Base-by-base conservation (phyloP, 2,797 vertebrate species). In the Zenarchopterus dispar region DNA sequence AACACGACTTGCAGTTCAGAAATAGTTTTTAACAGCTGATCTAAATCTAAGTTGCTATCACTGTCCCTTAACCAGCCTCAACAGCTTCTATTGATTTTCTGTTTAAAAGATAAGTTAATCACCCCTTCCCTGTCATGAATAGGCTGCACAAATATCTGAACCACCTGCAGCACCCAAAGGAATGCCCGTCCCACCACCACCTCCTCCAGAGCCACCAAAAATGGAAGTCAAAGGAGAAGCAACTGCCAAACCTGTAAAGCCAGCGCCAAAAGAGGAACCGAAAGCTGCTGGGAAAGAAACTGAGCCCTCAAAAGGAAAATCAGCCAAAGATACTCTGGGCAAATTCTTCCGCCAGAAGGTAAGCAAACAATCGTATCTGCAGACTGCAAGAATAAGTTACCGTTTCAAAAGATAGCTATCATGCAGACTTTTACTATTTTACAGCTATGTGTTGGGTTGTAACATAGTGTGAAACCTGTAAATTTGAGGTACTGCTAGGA, bases 271-370 rank as follows among this genome's bases (percentile, higher is more conserved):
- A 69, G 87, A 89, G 55, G 88, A 95, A 83, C 67, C 86, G 24
- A 93, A 92, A 68, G 77, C 81, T 47, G 80, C 80, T 41, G 65
- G 77, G 8, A 92, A 93, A 61, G 68, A 91, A 61, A 67, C 94
- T 21, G 92, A 93, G 49, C 87, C 92, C 68, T 88, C 94, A 66
- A 89, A 90, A 75, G 82, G 74, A 54, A 93, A 91, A 84, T 73
- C 84, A 3, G 62, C 89, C 61, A 93, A 86, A 87, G 90, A 75
- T 68, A 51, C 94, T 36, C 93, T 97, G 84, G 91, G 93, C 75
- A 97, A 92, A 85, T 82, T 99, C 77, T 98, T 99, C 89, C 95
- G 92, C 77, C 80, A 92, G 79, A 98, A 99, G 96, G 96, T 97
- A 88, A 84, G 63, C 9, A 28, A 56, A 55, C 36, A 39, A 13